These are phyloP conservation scores for Strix uralensis DNA, from an alignment of 2,113 vertebrate genomes.

Conservation along the genomic window DNA sequence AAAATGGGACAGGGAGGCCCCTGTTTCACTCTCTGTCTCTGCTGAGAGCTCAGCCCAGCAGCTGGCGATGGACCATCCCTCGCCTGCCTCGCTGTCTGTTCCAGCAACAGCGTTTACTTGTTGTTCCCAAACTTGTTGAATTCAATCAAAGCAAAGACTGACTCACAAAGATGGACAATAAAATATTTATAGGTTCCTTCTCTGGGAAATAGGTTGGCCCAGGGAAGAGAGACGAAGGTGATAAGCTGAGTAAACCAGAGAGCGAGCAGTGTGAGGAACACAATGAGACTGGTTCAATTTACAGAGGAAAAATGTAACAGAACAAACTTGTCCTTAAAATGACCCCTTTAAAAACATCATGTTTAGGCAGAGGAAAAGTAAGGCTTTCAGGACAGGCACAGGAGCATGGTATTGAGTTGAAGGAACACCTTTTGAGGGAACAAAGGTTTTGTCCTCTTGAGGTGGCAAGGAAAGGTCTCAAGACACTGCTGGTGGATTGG, in stretches of 20 bases:
- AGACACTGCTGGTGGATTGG: neutral
- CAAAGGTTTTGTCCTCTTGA: neutral
- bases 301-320: neutral
- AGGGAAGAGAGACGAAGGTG: neutral
- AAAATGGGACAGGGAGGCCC: neutral
- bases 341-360: neutral
- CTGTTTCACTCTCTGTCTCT: neutral
- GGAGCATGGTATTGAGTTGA: neutral
- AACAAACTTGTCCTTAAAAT: neutral
- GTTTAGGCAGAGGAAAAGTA: neutral
- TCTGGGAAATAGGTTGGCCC: neutral
- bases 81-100: rapidly evolving
- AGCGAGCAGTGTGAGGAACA: neutral
- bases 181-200: neutral
- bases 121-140: neutral
- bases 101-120: neutral
- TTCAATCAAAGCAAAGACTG: neutral
- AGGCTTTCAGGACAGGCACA: neutral
- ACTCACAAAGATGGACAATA: neutral
- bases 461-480: neutral
- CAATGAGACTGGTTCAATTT: neutral
- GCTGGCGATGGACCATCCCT: neutral
- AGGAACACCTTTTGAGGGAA: neutral
- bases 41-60: neutral
- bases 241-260: neutral